Percentiles rank a stretch among this genome's conserved stretches.
Evolutionary conservation across 2,888 invertebrate species (phyloP).

Genomic region (Netelia fuscicornis): DNA sequence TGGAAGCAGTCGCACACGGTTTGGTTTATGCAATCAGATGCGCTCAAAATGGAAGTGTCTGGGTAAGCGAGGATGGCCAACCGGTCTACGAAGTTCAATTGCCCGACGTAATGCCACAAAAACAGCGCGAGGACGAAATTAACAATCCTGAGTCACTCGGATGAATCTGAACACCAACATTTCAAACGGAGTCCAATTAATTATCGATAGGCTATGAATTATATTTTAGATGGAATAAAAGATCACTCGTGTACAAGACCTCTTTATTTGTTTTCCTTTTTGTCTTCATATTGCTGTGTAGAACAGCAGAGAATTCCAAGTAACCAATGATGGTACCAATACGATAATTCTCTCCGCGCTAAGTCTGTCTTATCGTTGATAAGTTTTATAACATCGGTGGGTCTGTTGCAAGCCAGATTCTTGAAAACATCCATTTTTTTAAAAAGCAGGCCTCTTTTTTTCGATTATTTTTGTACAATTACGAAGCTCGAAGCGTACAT

Average conservation of each 20-base stretch:
- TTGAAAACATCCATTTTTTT: constrained; percentile 2
- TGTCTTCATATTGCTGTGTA: background rate
- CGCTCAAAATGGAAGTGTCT: constrained; percentile 81
- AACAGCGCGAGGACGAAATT: constrained; percentile 57
- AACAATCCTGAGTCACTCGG: constrained; percentile 42
- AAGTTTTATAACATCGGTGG: background rate
- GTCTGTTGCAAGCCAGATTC: constrained; percentile 4
- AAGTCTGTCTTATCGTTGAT: background rate
- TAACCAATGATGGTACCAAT: background rate
- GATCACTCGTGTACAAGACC: constrained; percentile 3
- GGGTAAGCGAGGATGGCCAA: constrained; percentile 81
- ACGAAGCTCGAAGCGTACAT: background rate
- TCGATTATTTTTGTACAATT: background rate
- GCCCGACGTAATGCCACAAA: constrained; percentile 76
- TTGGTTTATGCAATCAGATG: constrained; percentile 80
- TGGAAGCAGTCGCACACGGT: constrained; percentile 79
- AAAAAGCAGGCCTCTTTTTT: background rate
- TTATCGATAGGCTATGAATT: background rate
- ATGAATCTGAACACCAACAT: background rate
- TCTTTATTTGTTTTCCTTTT: constrained; percentile 2
- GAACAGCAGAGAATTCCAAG: background rate
- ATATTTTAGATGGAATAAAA: constrained; percentile 21
- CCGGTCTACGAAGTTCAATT: constrained; percentile 81
- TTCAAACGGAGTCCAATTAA: background rate
- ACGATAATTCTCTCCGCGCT: background rate